A percentile compares a stretch with the other conserved stretches of the same genome.
Conservation (phyloP, 1,140 invertebrate species). For the Epicauta chinensis region DNA sequence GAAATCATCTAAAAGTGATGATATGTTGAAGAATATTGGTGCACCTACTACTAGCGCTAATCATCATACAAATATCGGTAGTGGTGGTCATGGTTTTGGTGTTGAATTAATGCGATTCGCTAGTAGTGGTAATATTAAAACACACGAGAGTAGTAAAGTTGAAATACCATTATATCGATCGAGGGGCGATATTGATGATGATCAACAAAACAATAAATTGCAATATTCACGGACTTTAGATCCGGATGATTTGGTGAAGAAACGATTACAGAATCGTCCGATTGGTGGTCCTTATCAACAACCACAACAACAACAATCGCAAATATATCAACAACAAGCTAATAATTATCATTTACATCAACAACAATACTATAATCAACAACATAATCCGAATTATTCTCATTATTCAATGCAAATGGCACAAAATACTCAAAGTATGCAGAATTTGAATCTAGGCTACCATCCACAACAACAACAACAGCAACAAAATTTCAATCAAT, state of each 20-base stretch:
- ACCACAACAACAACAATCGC: slow-evolving; percentile 33
- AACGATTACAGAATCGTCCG: background rate
- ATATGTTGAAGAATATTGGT: slow-evolving; percentile 33
- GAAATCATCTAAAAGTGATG: slow-evolving; percentile 37
- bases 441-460: slow-evolving; percentile 36
- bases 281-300: slow-evolving; percentile 22
- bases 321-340: slow-evolving; percentile 23
- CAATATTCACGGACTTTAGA: no score
- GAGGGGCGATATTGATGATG: slow-evolving; percentile 19
- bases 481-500: slow-evolving; percentile 37
- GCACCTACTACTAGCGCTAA: slow-evolving; percentile 23
- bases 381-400: slow-evolving; percentile 12
- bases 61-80: no score
- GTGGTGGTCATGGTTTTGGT: no score
- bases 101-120: slow-evolving; percentile 34
- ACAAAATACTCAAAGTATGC: slow-evolving; percentile 38
- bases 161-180: slow-evolving; percentile 21
- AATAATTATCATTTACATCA: slow-evolving; percentile 23
- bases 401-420: slow-evolving; percentile 29
- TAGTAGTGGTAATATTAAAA: slow-evolving; percentile 38
- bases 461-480: slow-evolving; percentile 16
- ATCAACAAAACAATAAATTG: slow-evolving; percentile 18
- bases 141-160: slow-evolving; percentile 27
- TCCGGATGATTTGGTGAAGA: slow-evolving; percentile 6
- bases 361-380: slow-evolving; percentile 23